phyloP scores from a whole-genome alignment of 2,888 invertebrate species.

The Limenitis arthemis region DNA sequence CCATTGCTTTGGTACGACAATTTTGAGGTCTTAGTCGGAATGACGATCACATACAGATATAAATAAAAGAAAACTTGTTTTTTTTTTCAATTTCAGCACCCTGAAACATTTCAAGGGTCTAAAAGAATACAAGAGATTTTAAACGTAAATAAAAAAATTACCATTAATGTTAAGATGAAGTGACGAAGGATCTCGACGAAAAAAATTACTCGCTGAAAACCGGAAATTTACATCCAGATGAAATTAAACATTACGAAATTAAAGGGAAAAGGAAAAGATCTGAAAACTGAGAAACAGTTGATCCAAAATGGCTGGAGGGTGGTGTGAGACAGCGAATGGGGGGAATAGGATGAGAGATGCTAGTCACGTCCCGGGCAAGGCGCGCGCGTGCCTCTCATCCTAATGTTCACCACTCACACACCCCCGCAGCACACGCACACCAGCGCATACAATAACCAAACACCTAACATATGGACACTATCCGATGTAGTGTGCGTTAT shows the following conservation, averaged over 20 bases:
- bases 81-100: not conserved
- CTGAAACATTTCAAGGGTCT: no score
- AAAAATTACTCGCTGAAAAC: conserved; percentile 12
- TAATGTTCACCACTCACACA: conserved; percentile 64
- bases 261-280: conserved; percentile 60
- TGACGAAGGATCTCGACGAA: not conserved
- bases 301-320: conserved; percentile 64
- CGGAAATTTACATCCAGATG: conserved; percentile 33
- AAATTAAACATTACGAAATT: conserved; percentile 63
- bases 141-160: not conserved
- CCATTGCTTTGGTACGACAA: no score
- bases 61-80: not conserved
- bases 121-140: no score
- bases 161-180: not conserved
- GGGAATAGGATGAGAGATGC: conserved; percentile 69
- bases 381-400: conserved; percentile 68
- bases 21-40: no score
- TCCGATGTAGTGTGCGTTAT: conserved; percentile 44
- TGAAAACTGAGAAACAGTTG: conserved; percentile 64
- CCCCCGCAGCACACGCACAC: conserved; percentile 45
- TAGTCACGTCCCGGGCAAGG: conserved; percentile 68
- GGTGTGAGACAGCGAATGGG: conserved; percentile 56
- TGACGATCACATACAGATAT: no score
- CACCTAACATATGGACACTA: conserved; percentile 41
- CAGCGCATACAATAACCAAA: conserved; percentile 41